Conservation (phyloP, 2,113 vertebrate species). For the Indri indri region DNA sequence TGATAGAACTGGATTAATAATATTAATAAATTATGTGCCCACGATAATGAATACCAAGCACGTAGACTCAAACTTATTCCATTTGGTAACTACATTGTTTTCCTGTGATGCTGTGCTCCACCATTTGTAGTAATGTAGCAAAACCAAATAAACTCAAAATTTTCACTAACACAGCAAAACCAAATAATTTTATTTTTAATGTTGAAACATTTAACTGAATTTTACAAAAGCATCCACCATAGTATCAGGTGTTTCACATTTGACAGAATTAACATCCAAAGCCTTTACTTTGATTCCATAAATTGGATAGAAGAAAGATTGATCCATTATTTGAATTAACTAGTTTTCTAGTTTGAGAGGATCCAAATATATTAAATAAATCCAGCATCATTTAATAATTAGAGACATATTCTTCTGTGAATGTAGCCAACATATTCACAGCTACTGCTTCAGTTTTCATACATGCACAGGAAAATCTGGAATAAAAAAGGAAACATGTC, state of each 20-base stretch:
- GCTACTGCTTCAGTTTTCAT: not conserved
- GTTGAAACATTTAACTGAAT: not conserved
- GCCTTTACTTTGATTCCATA: not conserved
- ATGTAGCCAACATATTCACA: not conserved
- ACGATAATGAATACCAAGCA: not conserved
- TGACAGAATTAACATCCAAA: not conserved
- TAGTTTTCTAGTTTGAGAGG: constrained; percentile 22
- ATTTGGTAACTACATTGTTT: not conserved
- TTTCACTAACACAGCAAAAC: not conserved
- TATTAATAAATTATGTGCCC: not conserved
- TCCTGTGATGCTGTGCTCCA: not conserved
- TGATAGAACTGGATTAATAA: not conserved
- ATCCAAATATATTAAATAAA: not conserved
- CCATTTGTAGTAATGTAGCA: not conserved
- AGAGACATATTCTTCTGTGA: not conserved
- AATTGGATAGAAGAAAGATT: not conserved
- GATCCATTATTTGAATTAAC: not conserved
- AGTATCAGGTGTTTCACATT: not conserved
- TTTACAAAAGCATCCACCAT: not conserved
- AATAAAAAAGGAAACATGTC: not conserved
- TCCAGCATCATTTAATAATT: not conserved
- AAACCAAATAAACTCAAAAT: not conserved
- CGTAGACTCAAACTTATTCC: not conserved
- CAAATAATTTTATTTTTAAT: not conserved
- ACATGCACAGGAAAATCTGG: not conserved